These are phyloP conservation scores for Scaptomyza caliginosa DNA, from an alignment of 2,888 invertebrate species.

Conservation along the genomic window DNA sequence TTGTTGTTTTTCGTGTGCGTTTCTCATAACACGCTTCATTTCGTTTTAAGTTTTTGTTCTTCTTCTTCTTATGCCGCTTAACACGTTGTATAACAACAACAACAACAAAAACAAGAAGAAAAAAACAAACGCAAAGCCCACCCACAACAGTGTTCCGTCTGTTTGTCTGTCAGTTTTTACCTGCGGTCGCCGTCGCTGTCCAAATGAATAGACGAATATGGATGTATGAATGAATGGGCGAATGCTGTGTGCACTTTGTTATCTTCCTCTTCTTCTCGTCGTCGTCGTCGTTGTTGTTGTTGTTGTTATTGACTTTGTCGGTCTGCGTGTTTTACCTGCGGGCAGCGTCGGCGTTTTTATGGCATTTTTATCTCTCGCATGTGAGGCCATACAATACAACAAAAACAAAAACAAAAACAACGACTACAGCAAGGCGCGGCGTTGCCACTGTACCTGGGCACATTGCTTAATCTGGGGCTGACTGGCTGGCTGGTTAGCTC, in stretches of 20 bases:
- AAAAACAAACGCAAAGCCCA: constrained; percentile 55
- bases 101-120: neutral
- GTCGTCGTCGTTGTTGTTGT: constrained; percentile 41
- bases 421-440: constrained; percentile 1
- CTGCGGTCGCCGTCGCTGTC: constrained; percentile 39
- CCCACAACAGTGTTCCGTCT: constrained; percentile 70
- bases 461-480: constrained; percentile 47
- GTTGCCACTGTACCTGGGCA: constrained; percentile 47
- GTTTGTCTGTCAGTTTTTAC: constrained; percentile 53
- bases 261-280: constrained; percentile 45
- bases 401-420: constrained; percentile 15
- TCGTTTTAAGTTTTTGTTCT: constrained; percentile 39
- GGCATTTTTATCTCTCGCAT: constrained; percentile 66
- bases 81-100: constrained; percentile 29
- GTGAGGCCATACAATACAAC: constrained; percentile 23
- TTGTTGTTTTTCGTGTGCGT: neutral
- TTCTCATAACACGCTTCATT: constrained; percentile 43
- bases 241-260: constrained; percentile 64
- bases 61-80: constrained; percentile 34
- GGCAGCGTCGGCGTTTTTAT: constrained; percentile 63
- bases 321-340: constrained; percentile 65
- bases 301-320: constrained; percentile 51
- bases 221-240: constrained; percentile 66
- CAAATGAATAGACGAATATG: constrained; percentile 52
- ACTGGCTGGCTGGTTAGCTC: constrained; percentile 20